These are phyloP conservation scores for Chlamydotis undulata DNA, from an alignment of 2,113 vertebrate genomes.

Conservation along the genomic window DNA sequence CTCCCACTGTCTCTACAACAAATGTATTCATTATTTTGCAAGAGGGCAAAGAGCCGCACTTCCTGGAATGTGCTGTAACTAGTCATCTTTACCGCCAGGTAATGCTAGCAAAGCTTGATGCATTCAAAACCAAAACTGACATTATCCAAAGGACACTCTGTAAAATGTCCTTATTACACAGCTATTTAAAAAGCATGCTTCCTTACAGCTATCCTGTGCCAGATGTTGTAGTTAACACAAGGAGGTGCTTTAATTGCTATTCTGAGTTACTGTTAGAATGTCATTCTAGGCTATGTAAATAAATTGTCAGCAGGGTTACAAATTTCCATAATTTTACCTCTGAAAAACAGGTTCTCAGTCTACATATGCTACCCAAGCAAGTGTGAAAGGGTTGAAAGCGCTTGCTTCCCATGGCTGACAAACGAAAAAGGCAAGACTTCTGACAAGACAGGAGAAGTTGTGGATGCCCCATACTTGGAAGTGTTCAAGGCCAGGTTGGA, in stretches of 20 bases:
- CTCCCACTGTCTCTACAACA: not conserved
- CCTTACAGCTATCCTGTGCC: not conserved
- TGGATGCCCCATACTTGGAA: not conserved
- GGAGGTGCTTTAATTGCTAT: not conserved
- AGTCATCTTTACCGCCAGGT: not conserved
- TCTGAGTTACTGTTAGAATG: not conserved
- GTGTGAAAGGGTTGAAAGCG: not conserved
- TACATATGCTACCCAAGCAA: not conserved
- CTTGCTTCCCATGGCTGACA: not conserved
- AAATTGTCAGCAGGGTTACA: not conserved
- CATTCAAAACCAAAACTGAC: not conserved
- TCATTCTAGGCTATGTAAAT: not conserved
- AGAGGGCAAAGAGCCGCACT: not conserved
- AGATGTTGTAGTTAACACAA: not conserved
- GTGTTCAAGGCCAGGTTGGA: not conserved
- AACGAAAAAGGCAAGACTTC: not conserved
- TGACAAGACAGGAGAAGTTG: not conserved
- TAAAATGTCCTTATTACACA: not conserved
- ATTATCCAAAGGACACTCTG: not conserved
- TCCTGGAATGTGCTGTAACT: not conserved
- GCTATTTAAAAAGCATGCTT: not conserved
- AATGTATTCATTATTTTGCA: not conserved
- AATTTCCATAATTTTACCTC: not conserved
- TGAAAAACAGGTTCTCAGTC: constrained; percentile 24
- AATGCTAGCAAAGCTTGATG: not conserved